Evolutionary conservation across 2,888 invertebrate species (phyloP).

Genomic region (Hoplodrina blanda): DNA sequence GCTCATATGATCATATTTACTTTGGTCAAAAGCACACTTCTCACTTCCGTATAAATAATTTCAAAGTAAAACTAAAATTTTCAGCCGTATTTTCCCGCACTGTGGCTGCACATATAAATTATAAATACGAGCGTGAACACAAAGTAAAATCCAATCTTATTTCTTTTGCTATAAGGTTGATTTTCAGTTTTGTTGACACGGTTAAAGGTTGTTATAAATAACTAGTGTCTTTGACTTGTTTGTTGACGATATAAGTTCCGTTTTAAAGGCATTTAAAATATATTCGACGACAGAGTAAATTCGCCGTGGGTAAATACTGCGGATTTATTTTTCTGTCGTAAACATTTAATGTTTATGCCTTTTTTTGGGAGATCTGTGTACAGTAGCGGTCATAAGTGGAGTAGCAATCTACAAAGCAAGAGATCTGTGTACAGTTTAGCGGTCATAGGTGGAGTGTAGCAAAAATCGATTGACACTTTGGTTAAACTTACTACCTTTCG

Average conservation of each 20-base stretch:
- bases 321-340: too few species aligned
- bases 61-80: slow-evolving; percentile 31
- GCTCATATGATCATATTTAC: background rate
- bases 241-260: slow-evolving; percentile 36
- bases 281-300: too few species aligned
- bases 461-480: too few species aligned
- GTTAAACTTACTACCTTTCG: too few species aligned
- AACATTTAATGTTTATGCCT: too few species aligned
- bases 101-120: slow-evolving; percentile 25
- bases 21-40: slow-evolving; percentile 26
- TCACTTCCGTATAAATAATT: slow-evolving; percentile 16
- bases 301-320: too few species aligned
- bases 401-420: too few species aligned
- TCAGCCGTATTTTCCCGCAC: slow-evolving; percentile 19
- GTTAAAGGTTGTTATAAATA: slow-evolving; percentile 31
- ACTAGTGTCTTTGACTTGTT: slow-evolving; percentile 35
- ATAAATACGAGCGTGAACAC: slow-evolving; percentile 12
- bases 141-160: slow-evolving; percentile 6
- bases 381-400: too few species aligned
- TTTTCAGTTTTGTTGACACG: background rate
- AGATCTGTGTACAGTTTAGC: too few species aligned
- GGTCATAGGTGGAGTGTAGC: too few species aligned
- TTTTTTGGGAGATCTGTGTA: too few species aligned
- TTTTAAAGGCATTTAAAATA: slow-evolving; percentile 43
- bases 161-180: rapidly evolving